Evolutionary conservation across 2,888 invertebrate genomes (phyloP).

Genomic region (Leucozona laternaria): DNA sequence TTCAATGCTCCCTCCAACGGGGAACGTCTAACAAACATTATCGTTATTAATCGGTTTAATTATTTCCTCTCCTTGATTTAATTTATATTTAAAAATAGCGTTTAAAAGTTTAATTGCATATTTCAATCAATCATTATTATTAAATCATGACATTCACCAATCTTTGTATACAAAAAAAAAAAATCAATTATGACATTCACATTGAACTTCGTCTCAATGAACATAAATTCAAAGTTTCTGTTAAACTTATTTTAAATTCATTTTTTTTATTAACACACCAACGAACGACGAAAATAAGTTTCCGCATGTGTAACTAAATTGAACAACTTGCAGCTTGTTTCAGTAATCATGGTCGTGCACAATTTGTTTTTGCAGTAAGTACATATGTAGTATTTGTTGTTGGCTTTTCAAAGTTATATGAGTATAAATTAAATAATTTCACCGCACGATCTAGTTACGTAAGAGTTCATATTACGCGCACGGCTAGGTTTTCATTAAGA

Average conservation of each 20-base stretch:
- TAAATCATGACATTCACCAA: background rate
- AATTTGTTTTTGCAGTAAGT: slow-evolving; percentile 32
- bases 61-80: background rate
- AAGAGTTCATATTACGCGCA: slow-evolving; percentile 28
- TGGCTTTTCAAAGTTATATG: background rate
- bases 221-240: slow-evolving; percentile 3
- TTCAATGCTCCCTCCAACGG: no score
- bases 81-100: no score
- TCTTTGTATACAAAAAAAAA: background rate
- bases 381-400: no score
- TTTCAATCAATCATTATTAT: background rate
- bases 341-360: slow-evolving; percentile 11
- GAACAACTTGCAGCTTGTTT: slow-evolving; percentile 1
- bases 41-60: background rate
- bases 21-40: no score
- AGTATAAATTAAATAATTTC: slow-evolving; percentile 46
- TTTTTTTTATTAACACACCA: background rate
- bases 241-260: background rate
- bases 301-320: slow-evolving; percentile 29
- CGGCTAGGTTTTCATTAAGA: slow-evolving; percentile 22
- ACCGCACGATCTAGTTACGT: slow-evolving; percentile 35
- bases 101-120: background rate
- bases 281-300: background rate
- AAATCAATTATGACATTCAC: slow-evolving; percentile 8
- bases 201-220: slow-evolving; percentile 34